Evolutionary conservation across 2,888 invertebrate species (phyloP), one percentile per base, ranked within the genome.

Genomic region (Parnassius mnemosyne): DNA sequence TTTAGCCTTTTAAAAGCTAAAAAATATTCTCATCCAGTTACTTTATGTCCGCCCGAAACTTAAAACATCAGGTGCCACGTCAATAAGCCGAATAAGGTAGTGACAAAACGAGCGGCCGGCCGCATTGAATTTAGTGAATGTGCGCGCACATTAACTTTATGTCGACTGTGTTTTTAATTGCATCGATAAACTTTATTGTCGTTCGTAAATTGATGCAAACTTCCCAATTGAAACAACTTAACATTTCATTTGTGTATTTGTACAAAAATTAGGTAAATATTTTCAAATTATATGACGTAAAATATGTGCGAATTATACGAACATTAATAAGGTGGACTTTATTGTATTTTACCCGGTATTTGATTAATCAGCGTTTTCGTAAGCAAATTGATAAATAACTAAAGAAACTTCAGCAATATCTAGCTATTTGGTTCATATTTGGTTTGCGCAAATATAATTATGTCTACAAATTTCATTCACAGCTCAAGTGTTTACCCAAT

Each of bases 1-100:
- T 5, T 34, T 34, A 34, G 34, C 7, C 34, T 1, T 34, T 34
- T 34, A 34, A 34, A 34, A 34, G 34, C 7, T 7, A 43, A 43
- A 43, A 43, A 43, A 10, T 11, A 43, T 13, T 49, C 20, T 7
- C 56, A 55, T 63, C 63, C 46, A 63, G 63, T 51, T 9, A 50
- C 25, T 59, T 59, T 63, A 59, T 47, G 13, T 63, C 56, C 16
- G 53, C 53, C 56, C 43, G 46, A 47, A 52, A 53, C 53, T 51
- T 56, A 56, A 59, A 60, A 43, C 51, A 60, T 53, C 52, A 60
- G 63, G 63, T 63, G 63, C 63, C 60, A 60, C 52, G 34, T 53
- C 57, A 56, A 63, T 66, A 64, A 61, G 53, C 61, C 65, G 62
- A 62, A 65, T 65, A 65, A 47, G 65, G 65, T 54, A 51, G 63